Evolutionary conservation across 2,113 vertebrate species (phyloP).

Genomic region (Colaptes auratus): DNA sequence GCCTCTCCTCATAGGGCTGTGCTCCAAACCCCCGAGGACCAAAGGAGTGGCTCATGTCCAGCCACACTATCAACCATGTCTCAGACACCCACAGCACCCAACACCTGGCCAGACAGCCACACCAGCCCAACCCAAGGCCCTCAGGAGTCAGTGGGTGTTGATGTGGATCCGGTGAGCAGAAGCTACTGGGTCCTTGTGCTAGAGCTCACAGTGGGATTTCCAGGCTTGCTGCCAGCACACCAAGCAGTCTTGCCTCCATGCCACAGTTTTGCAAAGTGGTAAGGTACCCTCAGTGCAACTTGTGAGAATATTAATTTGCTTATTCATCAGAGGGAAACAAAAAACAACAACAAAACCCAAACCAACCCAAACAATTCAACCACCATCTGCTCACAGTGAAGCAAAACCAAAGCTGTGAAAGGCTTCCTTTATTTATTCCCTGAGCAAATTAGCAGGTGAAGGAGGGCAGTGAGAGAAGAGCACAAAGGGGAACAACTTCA

Average conservation of each 20-base stretch:
- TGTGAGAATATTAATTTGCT: background rate
- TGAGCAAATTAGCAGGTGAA: background rate
- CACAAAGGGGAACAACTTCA: background rate
- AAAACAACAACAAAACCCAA: background rate
- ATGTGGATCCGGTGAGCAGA: background rate
- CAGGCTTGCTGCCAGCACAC: background rate
- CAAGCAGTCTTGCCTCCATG: background rate
- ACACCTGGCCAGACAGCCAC: background rate
- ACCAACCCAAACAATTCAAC: background rate
- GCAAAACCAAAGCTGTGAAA: background rate
- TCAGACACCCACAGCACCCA: background rate
- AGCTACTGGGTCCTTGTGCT: background rate
- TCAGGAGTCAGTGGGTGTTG: background rate
- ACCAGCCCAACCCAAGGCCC: background rate
- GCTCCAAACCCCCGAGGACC: too few species aligned
- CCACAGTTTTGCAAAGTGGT: background rate
- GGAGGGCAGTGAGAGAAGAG: background rate
- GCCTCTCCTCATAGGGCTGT: too few species aligned
- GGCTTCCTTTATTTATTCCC: background rate
- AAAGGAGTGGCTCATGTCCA: background rate
- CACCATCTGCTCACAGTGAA: background rate
- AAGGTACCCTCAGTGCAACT: background rate
- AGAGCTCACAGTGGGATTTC: background rate
- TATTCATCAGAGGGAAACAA: background rate
- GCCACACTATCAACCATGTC: rapidly evolving